These are phyloP conservation scores for Centropyge bicolor DNA, from an alignment of 2,797 vertebrate species.

Conservation along the genomic window DNA sequence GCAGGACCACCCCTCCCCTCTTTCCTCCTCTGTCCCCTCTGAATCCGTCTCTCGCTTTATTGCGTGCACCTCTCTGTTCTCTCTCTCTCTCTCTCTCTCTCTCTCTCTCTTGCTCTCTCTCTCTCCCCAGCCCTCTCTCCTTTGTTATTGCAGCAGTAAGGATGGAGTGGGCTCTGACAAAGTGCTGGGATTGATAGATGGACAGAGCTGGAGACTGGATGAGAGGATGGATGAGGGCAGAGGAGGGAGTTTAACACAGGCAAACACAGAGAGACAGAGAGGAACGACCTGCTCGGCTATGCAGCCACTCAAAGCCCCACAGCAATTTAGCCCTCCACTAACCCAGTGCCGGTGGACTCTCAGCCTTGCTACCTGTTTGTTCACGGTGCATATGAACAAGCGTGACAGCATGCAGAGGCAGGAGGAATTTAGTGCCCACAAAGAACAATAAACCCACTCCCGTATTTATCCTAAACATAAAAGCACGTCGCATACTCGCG, in stretches of 20 bases:
- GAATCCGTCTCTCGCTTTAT: slow-evolving; percentile 66
- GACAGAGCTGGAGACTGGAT: slow-evolving; percentile 96
- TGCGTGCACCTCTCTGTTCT: slow-evolving; percentile 40
- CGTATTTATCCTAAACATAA: slow-evolving; percentile 71
- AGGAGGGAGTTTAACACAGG: slow-evolving; percentile 96
- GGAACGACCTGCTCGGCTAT: slow-evolving; percentile 95
- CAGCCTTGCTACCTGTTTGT: slow-evolving; percentile 89
- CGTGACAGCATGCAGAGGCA: slow-evolving; percentile 86
- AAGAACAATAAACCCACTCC: slow-evolving; percentile 42
- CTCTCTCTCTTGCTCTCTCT: slow-evolving; percentile 19
- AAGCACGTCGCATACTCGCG: slow-evolving; percentile 48
- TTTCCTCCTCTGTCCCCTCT: slow-evolving; percentile 50
- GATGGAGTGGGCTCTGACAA: slow-evolving; percentile 97
- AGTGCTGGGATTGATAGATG: slow-evolving; percentile 98
- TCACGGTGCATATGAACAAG: slow-evolving; percentile 83
- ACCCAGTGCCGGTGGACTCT: slow-evolving; percentile 88
- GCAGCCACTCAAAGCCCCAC: slow-evolving; percentile 91
- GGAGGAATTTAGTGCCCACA: slow-evolving; percentile 35
- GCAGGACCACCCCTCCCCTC: slow-evolving; percentile 42
- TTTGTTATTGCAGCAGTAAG: slow-evolving; percentile 89
- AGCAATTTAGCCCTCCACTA: slow-evolving; percentile 97
- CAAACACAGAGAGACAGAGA: slow-evolving; percentile 99
- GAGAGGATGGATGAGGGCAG: slow-evolving; percentile 97
- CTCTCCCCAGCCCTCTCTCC: slow-evolving; percentile 61
- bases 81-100: slow-evolving; percentile 20